Conservation (phyloP, 1,140 invertebrate genomes). For the Pogonomyrmex barbatus region DNA sequence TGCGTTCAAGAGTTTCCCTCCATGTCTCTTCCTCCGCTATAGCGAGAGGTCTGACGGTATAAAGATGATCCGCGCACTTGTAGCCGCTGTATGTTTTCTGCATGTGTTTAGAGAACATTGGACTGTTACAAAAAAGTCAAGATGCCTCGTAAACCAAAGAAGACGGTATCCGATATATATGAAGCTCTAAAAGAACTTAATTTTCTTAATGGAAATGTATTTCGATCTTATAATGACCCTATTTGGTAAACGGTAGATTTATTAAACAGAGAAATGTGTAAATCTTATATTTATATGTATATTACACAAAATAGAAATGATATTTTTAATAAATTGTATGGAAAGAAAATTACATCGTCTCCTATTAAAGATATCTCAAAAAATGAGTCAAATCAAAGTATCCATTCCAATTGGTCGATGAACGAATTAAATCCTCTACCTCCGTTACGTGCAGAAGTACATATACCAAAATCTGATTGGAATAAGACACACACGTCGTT, state of each 20-base stretch:
- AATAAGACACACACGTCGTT: neutral
- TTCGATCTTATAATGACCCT: neutral
- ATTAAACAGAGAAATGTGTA: neutral
- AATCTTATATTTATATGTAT: neutral
- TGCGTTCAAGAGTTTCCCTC: too few species aligned
- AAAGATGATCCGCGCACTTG: too few species aligned
- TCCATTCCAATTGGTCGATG: neutral
- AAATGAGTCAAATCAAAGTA: neutral
- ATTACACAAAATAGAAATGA: neutral
- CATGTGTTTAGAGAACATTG: too few species aligned
- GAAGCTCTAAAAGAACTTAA: too few species aligned
- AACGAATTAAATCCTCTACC: neutral
- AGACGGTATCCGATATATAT: too few species aligned
- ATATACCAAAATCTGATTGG: neutral
- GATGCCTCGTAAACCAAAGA: too few species aligned
- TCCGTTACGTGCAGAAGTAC: neutral
- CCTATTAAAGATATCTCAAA: neutral
- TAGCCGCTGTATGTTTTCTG: too few species aligned
- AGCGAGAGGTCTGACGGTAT: too few species aligned
- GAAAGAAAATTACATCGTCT: neutral
- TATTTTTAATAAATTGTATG: neutral
- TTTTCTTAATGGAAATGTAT: neutral
- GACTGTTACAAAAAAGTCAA: too few species aligned
- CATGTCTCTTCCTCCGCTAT: too few species aligned
- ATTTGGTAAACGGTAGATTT: neutral